Evolutionary conservation across 2,113 vertebrate species (phyloP).

Genomic region (Sturnus vulgaris): DNA sequence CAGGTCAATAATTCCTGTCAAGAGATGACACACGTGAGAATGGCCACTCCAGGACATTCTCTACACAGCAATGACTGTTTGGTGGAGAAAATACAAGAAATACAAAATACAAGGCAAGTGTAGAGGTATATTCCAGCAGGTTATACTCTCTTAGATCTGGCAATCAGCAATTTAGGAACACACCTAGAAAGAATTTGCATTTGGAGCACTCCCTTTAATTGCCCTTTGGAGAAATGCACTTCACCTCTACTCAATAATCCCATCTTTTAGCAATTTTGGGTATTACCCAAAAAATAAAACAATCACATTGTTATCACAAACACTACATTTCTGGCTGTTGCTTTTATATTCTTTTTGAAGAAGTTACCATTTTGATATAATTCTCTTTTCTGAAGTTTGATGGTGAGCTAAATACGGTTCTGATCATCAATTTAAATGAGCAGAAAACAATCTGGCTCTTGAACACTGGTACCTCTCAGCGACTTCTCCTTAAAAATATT

Average conservation of each 20-base stretch:
- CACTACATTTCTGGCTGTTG: neutral
- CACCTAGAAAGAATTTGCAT: neutral
- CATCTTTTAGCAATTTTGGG: neutral
- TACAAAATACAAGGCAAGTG: neutral
- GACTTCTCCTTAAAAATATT: neutral
- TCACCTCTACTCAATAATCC: neutral
- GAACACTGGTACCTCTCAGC: constrained; percentile 3
- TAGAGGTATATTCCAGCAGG: neutral
- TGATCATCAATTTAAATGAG: neutral
- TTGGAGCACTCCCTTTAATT: neutral
- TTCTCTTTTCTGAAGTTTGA: neutral
- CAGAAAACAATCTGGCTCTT: neutral
- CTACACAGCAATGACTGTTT: neutral
- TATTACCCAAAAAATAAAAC: neutral
- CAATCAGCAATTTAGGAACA: neutral
- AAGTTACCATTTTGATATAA: neutral
- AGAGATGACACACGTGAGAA: constrained; percentile 43
- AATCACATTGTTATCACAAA: neutral
- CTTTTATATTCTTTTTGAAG: neutral
- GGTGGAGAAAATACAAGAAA: neutral
- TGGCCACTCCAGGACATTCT: neutral
- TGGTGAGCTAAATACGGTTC: neutral
- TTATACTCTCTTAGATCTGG: neutral
- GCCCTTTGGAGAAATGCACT: neutral
- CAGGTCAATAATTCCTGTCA: constrained; percentile 97